Percentiles rank a stretch among this genome's conserved stretches.
phyloP scores from a whole-genome alignment of 2,113 vertebrate genomes.

The Eolophus roseicapilla region DNA sequence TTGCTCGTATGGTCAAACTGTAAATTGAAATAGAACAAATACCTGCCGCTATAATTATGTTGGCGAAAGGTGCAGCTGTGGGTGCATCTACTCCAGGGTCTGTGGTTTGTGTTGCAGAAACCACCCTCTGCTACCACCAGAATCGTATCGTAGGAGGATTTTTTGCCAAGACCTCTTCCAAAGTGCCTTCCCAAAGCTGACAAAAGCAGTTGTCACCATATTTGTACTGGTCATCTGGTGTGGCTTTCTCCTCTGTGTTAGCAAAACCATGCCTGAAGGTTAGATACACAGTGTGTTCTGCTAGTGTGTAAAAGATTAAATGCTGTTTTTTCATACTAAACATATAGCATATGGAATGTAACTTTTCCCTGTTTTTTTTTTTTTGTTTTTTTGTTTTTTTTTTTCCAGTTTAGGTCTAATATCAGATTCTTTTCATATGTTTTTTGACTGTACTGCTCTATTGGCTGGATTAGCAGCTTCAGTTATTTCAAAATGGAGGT shows the following conservation, averaged over 20 bases:
- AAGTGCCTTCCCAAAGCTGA: not conserved
- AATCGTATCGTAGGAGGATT: not conserved
- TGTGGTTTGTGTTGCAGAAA: not conserved
- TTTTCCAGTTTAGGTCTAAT: conserved; percentile 93
- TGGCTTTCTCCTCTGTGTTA: not conserved
- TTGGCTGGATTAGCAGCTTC: conserved; percentile 96
- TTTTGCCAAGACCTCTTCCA: not conserved
- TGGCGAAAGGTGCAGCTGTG: not conserved
- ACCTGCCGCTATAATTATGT: not conserved
- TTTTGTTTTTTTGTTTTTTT: not conserved
- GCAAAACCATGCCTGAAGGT: not conserved
- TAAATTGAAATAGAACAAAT: not conserved
- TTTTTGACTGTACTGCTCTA: conserved; percentile 98
- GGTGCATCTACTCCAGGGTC: not conserved
- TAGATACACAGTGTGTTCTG: not conserved
- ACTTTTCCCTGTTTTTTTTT: not conserved
- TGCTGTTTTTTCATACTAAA: not conserved
- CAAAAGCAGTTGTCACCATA: not conserved
- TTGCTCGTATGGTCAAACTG: not conserved
- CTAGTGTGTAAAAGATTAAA: not conserved
- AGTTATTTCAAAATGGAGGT: conserved; percentile 96
- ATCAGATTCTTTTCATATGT: conserved; percentile 99
- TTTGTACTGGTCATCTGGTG: not conserved
- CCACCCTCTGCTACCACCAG: not conserved
- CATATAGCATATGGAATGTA: not conserved